Evolutionary conservation across 2,888 invertebrate genomes (phyloP).

Genomic region (Stenurella melanura): DNA sequence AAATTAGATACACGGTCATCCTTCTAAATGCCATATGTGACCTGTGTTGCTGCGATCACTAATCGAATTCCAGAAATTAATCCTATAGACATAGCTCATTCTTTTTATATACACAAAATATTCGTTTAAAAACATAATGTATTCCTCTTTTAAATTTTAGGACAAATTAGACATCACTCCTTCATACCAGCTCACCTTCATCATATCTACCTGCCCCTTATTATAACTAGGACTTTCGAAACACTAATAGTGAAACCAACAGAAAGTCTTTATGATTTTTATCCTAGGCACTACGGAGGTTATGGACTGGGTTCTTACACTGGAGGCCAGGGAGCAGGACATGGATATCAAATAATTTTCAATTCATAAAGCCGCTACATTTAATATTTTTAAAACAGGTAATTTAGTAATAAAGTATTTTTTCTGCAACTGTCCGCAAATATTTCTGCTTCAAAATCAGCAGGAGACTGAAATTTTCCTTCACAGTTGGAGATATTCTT

Average conservation of each 20-base stretch:
- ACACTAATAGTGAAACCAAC: slow-evolving; percentile 30
- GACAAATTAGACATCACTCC: slow-evolving; percentile 44
- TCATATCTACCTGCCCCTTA: slow-evolving; percentile 46
- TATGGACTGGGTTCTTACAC: slow-evolving; percentile 46
- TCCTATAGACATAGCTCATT: too few species aligned
- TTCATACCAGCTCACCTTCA: slow-evolving; percentile 52
- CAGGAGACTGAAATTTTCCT: too few species aligned
- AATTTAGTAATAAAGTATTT: neutral
- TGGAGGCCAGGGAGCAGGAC: slow-evolving; percentile 53
- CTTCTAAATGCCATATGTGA: too few species aligned
- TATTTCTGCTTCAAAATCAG: too few species aligned
- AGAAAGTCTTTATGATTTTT: slow-evolving; percentile 36
- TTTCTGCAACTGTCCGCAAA: too few species aligned
- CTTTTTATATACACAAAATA: too few species aligned
- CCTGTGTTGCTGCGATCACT: too few species aligned
- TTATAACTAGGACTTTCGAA: slow-evolving; percentile 34
- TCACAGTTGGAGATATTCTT: too few species aligned
- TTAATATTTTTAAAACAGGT: neutral
- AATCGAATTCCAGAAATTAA: too few species aligned
- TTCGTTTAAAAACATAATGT: too few species aligned
- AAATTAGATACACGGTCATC: too few species aligned
- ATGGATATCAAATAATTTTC: slow-evolving; percentile 51
- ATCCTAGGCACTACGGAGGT: slow-evolving; percentile 47
- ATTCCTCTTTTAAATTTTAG: slow-evolving; percentile 33
- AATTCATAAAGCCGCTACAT: slow-evolving; percentile 20